phyloP scores from a whole-genome alignment of 2,113 vertebrate species.

The Ctenodactylus gundi region DNA sequence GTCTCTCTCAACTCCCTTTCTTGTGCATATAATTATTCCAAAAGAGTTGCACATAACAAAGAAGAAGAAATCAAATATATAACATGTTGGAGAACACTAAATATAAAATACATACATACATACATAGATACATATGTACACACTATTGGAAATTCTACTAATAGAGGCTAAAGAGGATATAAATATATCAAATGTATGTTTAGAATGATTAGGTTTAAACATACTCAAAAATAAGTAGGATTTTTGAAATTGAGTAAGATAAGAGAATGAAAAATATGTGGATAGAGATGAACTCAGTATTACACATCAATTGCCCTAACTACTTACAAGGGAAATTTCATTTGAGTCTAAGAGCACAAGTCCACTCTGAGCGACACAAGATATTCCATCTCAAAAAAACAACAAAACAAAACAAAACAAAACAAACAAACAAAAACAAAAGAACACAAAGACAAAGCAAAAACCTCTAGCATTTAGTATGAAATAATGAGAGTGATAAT shows the following conservation, averaged over 20 bases:
- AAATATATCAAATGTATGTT: neutral
- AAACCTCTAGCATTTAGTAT: neutral
- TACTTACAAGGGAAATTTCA: neutral
- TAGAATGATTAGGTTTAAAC: neutral
- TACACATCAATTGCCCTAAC: neutral
- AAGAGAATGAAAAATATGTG: neutral
- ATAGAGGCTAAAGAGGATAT: neutral
- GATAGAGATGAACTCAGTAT: rapidly evolving
- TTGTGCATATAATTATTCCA: neutral
- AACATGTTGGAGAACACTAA: neutral
- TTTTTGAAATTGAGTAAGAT: neutral
- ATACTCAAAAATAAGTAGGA: neutral
- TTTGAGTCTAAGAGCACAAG: neutral
- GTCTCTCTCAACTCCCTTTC: neutral
- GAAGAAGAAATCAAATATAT: neutral
- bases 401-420: neutral
- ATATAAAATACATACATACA: neutral
- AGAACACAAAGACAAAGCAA: neutral
- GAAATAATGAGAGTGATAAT: neutral
- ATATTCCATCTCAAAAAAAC: too few species aligned
- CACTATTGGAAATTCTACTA: neutral
- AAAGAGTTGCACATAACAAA: neutral
- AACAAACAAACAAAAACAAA: neutral
- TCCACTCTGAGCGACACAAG: neutral
- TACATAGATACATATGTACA: neutral